Conservation (phyloP, 2,888 invertebrate species). For the Zeuzera pyrina region DNA sequence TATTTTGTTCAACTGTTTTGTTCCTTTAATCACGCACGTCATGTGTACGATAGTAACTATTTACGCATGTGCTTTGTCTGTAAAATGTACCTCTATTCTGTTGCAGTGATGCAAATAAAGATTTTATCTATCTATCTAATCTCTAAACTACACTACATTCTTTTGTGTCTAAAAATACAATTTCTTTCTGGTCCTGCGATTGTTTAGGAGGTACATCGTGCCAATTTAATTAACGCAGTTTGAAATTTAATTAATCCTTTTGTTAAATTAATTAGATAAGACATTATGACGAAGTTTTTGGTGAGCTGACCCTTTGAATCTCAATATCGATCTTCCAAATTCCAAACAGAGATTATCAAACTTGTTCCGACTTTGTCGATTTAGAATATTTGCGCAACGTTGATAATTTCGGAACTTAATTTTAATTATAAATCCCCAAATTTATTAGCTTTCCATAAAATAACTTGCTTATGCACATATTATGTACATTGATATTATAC, state of each 20-base stretch:
- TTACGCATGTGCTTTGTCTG: no score
- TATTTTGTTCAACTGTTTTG: no score
- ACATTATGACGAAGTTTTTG: slow-evolving; percentile 38
- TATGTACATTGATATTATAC: no score
- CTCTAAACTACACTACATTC: neutral
- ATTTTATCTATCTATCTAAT: no score
- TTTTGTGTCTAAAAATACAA: slow-evolving; percentile 1
- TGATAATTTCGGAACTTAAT: no score
- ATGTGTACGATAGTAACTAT: no score
- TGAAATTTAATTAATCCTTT: slow-evolving; percentile 49
- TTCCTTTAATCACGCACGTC: no score
- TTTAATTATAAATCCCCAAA: no score
- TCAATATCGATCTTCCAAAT: slow-evolving; percentile 21
- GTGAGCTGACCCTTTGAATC: slow-evolving; percentile 33
- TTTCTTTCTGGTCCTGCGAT: slow-evolving; percentile 19
- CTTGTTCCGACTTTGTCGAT: slow-evolving; percentile 17
- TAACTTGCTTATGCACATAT: no score
- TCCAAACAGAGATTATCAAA: slow-evolving; percentile 27
- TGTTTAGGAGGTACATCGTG: slow-evolving; percentile 30
- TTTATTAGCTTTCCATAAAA: no score
- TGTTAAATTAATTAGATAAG: slow-evolving; percentile 45
- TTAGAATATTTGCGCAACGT: slow-evolving; percentile 11
- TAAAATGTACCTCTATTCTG: no score
- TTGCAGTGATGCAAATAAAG: no score
- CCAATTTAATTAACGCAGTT: slow-evolving; percentile 42